phyloP scores from a whole-genome alignment of 2,888 invertebrate genomes.

The Coleophora deauratella region DNA sequence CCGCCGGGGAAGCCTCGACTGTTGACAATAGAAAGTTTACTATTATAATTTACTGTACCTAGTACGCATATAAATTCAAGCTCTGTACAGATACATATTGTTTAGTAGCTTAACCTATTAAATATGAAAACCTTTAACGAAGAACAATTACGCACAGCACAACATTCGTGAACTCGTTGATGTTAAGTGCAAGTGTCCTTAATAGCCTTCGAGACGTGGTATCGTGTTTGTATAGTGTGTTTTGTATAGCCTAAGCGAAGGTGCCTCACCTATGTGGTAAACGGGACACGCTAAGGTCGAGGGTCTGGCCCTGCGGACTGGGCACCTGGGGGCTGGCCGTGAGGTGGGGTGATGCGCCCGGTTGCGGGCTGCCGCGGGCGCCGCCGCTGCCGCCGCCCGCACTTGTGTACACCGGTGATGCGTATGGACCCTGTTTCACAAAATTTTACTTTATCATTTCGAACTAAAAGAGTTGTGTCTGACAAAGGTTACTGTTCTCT shows the following conservation, averaged over 20 bases:
- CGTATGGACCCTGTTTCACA: slow-evolving; percentile 79
- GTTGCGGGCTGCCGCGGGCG: slow-evolving; percentile 86
- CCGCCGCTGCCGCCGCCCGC: slow-evolving; percentile 82
- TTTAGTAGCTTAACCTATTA: neutral
- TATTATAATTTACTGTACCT: slow-evolving; percentile 8
- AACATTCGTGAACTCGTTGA: slow-evolving; percentile 10
- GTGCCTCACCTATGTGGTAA: slow-evolving; percentile 85
- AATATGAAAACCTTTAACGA: neutral
- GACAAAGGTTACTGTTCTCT: too few relatives aligned
- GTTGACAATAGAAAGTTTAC: slow-evolving; percentile 30
- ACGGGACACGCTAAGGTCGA: slow-evolving; percentile 91
- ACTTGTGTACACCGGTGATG: slow-evolving; percentile 84
- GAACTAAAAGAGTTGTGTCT: neutral
- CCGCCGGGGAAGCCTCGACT: slow-evolving; percentile 78
- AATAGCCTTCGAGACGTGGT: neutral
- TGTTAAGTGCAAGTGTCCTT: slow-evolving; percentile 4
- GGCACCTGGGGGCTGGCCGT: slow-evolving; percentile 92
- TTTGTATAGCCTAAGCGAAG: too few relatives aligned
- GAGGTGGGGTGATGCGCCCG: slow-evolving; percentile 86
- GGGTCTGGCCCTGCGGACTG: slow-evolving; percentile 92
- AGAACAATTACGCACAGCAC: slow-evolving; percentile 1
- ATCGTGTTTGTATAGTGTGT: slow-evolving; percentile 11
- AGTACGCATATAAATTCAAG: too few relatives aligned
- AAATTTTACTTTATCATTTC: slow-evolving; percentile 38
- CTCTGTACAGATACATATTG: neutral